These are phyloP conservation scores for Athene noctua DNA, from an alignment of 2,113 vertebrate genomes.

Conservation along the genomic window DNA sequence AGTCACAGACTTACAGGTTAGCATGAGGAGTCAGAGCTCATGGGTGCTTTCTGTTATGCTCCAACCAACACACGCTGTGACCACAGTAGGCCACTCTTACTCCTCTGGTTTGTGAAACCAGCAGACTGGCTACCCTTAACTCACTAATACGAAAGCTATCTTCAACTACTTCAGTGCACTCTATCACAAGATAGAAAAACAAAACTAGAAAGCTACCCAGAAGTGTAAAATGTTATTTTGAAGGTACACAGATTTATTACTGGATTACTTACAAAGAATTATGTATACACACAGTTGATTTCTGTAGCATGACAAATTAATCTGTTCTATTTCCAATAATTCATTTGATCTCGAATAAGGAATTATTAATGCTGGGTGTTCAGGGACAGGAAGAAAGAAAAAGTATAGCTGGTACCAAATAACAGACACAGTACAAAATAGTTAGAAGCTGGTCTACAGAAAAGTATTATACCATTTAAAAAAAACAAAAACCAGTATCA, in stretches of 20 bases:
- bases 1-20: neutral
- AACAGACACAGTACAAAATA: neutral
- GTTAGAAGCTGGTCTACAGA: neutral
- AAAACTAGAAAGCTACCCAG: neutral
- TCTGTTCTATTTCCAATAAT: neutral
- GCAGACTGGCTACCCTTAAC: neutral
- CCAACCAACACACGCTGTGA: neutral
- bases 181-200: neutral
- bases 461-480: neutral
- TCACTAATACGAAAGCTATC: neutral
- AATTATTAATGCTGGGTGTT: neutral
- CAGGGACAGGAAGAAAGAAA: neutral
- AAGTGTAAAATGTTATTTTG: neutral
- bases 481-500: neutral
- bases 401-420: neutral
- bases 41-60: fast-evolving
- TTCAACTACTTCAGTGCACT: neutral
- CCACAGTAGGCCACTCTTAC: neutral
- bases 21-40: neutral
- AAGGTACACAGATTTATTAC: neutral
- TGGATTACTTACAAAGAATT: neutral
- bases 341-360: neutral
- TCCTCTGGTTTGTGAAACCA: neutral
- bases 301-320: neutral
- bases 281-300: neutral